Evolutionary conservation across 2,113 vertebrate species (phyloP), one percentile per base, ranked within the genome.

Genomic region (Cyphomyrus discorhynchus): DNA sequence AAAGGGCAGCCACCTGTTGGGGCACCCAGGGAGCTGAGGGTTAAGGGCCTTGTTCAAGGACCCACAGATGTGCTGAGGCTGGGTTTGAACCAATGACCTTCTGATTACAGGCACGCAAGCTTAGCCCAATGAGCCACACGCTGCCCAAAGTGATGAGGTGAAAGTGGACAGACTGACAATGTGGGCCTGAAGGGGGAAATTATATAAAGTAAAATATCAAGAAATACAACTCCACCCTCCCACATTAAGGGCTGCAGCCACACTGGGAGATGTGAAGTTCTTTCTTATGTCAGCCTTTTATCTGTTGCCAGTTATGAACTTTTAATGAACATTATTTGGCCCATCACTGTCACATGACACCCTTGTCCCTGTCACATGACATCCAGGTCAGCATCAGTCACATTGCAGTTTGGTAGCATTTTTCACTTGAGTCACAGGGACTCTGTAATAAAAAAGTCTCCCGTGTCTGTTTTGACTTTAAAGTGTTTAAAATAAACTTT

Each of bases 141-240:
- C 53, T 21, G 19, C 19, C 53, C 19, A 0, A 56, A 7, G 1
- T 21, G 19, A 21, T 56, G 5, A 56, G 1, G 0, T 8, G 15
- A 7, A 42, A 17, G n/a, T 80, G 74, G 13, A 13, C 13, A 80
- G 35, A 80, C 13, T 2, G 35, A 80, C n/a, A 42, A 80, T 35
- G 2, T 80, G 35, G 10, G 74, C 74, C 35, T 19, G 74, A 42
- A 21, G 35, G 31, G 17, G 31, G 42, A 80, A 19, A 2, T 39
- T 17, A 19, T 15, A 19, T 39, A 39, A 80, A 80, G 31, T 39
- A 13, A 80, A 80, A 80, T 42, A 80, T 42, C 17, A 80, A 42
- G 13, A 80, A 19, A 80, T 80, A 17, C 74, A 80, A 17, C 70
- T 5, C 3, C 35, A 3, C 31, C 31, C 62, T 10, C 62, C n/a